phyloP scores from a whole-genome alignment of 2,797 vertebrate genomes.

The Enteromius paludinosus region DNA sequence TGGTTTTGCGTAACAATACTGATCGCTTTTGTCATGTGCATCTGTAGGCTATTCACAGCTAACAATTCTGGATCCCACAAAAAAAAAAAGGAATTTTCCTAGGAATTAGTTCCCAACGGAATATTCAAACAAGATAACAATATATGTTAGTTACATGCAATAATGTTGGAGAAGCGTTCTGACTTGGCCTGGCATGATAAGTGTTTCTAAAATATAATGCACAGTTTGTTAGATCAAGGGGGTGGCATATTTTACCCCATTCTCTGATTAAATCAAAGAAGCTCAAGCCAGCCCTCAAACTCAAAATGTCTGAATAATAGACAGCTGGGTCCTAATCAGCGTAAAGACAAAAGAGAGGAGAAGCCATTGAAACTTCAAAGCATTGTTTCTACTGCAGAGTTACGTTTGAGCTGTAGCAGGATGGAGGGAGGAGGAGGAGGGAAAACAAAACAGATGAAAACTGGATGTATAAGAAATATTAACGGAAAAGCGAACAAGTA shows the following conservation, averaged over 20 bases:
- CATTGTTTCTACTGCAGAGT: slow-evolving; percentile 34
- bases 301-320: slow-evolving; percentile 37
- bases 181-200: neutral
- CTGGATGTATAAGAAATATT: slow-evolving; percentile 14
- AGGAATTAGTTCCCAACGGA: neutral
- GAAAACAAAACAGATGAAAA: slow-evolving; percentile 29
- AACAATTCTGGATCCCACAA: neutral
- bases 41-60: neutral
- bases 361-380: slow-evolving; percentile 45
- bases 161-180: neutral
- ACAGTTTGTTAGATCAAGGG: neutral
- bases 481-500: slow-evolving; percentile 14
- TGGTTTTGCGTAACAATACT: neutral
- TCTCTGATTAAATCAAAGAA: slow-evolving; percentile 23
- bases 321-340: slow-evolving; percentile 30
- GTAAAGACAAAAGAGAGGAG: slow-evolving; percentile 44
- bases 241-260: neutral
- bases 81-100: neutral
- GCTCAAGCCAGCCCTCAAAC: slow-evolving; percentile 11
- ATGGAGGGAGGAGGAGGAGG: slow-evolving; percentile 4
- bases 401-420: slow-evolving; percentile 8
- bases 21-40: neutral
- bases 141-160: neutral
- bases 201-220: neutral
- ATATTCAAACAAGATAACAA: neutral